A percentile compares a stretch with the other conserved stretches of the same genome.
Conservation (phyloP, 2,888 invertebrate species). For the Plagiodera versicolora region DNA sequence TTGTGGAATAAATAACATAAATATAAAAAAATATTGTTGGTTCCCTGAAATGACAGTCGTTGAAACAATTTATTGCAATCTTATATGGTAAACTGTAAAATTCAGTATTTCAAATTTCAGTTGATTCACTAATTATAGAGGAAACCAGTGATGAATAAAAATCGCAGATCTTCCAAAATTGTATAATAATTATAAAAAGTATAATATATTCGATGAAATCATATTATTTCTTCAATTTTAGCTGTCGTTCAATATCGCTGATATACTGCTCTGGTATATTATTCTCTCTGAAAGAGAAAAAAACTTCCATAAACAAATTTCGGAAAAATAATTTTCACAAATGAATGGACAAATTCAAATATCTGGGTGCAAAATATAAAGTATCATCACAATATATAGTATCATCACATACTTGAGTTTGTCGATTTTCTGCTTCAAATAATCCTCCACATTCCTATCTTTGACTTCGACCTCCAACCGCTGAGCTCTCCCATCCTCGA, state of each 20-base stretch:
- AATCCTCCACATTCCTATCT: constrained; percentile 56
- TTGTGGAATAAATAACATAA: too few species aligned
- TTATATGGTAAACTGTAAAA: too few species aligned
- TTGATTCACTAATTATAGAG: too few species aligned
- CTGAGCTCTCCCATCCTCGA: constrained; percentile 68
- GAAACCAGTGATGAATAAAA: background rate
- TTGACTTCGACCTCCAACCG: constrained; percentile 64
- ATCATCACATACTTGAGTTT: constrained; percentile 56
- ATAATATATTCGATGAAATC: background rate
- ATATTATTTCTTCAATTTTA: constrained; percentile 31
- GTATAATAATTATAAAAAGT: background rate
- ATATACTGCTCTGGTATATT: constrained; percentile 47
- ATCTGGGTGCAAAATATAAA: background rate
- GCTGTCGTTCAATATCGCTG: constrained; percentile 47
- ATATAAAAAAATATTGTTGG: too few species aligned
- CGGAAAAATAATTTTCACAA: too few species aligned
- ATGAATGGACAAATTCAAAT: constrained; percentile 2
- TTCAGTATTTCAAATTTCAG: too few species aligned
- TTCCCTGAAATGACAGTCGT: too few species aligned
- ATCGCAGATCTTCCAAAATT: too few species aligned
- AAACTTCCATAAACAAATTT: too few species aligned
- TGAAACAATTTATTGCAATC: too few species aligned
- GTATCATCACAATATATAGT: background rate
- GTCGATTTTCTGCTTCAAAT: constrained; percentile 60
- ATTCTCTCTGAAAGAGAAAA: constrained; percentile 41